Conservation (phyloP, 1,140 invertebrate genomes). For the Drosophila eugracilis region DNA sequence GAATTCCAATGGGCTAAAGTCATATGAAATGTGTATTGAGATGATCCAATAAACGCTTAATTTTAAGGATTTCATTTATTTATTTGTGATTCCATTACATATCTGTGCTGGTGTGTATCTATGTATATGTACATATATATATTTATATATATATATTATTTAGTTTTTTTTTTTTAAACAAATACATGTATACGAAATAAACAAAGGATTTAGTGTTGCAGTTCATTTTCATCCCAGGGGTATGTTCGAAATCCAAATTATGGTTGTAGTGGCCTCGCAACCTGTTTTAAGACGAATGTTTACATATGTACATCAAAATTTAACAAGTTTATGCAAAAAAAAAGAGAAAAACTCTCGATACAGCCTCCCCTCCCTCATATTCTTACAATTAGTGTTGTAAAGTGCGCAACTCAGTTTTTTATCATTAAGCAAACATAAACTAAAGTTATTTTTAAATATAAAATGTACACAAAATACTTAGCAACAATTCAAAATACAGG, state of each 20-base stretch:
- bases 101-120: slow-evolving; percentile 20
- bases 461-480: not conserved
- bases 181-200: slow-evolving; percentile 50
- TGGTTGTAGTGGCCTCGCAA: slow-evolving; percentile 15
- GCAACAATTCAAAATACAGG: not conserved
- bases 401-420: slow-evolving; percentile 1
- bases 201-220: slow-evolving; percentile 26
- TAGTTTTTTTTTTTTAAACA: slow-evolving; percentile 50
- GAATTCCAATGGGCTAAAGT: not conserved
- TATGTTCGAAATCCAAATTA: slow-evolving; percentile 7
- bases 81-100: slow-evolving; percentile 2
- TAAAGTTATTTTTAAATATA: slow-evolving; percentile 8
- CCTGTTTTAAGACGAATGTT: slow-evolving; percentile 19
- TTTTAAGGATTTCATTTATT: slow-evolving; percentile 9
- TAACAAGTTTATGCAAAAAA: slow-evolving; percentile 13
- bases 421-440: slow-evolving; percentile 6
- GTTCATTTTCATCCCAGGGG: slow-evolving; percentile 5
- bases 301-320: slow-evolving; percentile 16
- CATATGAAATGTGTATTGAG: not conserved
- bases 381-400: not conserved
- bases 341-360: slow-evolving; percentile 2
- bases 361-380: not conserved
- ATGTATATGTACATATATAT: slow-evolving; percentile 14
- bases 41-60: not conserved
- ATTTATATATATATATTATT: slow-evolving; percentile 41